These are phyloP conservation scores for Zhuqinia jingwanae DNA, from an alignment of 2,888 invertebrate species.

Conservation along the genomic window DNA sequence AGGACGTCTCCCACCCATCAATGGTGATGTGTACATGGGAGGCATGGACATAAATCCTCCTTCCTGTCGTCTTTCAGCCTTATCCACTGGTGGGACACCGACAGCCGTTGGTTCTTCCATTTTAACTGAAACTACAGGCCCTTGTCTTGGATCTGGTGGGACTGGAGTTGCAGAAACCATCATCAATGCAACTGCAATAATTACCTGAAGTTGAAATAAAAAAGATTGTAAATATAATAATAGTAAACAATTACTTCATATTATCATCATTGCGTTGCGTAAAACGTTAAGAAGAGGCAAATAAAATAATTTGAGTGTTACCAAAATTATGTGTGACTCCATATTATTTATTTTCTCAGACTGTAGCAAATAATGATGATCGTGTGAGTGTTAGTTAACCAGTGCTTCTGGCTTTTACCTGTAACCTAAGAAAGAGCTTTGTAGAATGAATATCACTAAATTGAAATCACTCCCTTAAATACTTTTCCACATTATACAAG, in stretches of 20 bases:
- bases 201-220: conserved; percentile 16
- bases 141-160: background rate
- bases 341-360: conserved; percentile 11
- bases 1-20: conserved; percentile 7
- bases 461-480: too few species aligned
- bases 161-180: conserved; percentile 15
- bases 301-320: background rate
- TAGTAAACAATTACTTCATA: too few species aligned
- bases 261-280: too few species aligned
- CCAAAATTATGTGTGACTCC: background rate
- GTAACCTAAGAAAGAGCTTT: too few species aligned
- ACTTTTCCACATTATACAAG: too few species aligned
- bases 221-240: too few species aligned
- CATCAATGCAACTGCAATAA: conserved; percentile 1
- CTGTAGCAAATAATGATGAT: too few species aligned
- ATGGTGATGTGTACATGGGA: background rate
- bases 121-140: background rate
- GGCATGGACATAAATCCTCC: background rate
- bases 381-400: too few species aligned
- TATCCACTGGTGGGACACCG: background rate
- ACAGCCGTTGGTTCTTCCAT: conserved; percentile 9
- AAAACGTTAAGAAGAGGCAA: too few species aligned
- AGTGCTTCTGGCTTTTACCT: too few species aligned
- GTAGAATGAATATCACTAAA: too few species aligned
- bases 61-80: too few species aligned